Evolutionary conservation across 2,888 invertebrate genomes (phyloP), one percentile per base, ranked within the genome.

Genomic region (Sesia bembeciformis): DNA sequence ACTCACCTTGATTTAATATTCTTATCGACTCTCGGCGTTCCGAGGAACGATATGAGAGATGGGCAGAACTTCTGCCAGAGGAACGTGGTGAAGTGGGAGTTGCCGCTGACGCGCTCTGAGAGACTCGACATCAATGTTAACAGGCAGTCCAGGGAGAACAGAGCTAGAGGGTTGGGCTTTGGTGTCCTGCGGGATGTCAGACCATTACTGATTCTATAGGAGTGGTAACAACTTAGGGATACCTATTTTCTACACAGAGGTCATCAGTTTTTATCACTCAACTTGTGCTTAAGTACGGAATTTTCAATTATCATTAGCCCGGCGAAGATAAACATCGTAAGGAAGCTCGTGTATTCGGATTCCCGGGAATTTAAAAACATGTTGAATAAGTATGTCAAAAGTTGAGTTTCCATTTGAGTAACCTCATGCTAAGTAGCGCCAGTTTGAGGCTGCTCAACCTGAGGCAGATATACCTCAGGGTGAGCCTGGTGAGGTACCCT

Each of bases 31-130:
- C 95, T 92, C 0, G 97, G 97, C 5, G 97, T 95, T 0, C 97
- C 97, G 3, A 98, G 90, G 57, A 97, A 94, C 0, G 96, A 94
- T 55, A 98, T 94, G 60, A 98, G 84, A 0, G 96, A 94, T 0
- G 98, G 98, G 68, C 97, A 97, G 70, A 98, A 95, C 68, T 96
- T 94, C 78, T 97, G 97, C 98, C 98, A 96, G 5, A 96, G 89
- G 70, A 96, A 96, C 3, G 95, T 95, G 3, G 95, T 95, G 72
- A 96, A 96, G 79, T 96, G 96, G 0, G 93, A 92, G 83, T 96
- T 96, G 3, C 93, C 93, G 67, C 95, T 94, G 5, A 96, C 95
- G 63, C 95, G 93, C 65, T 95, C 94, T 0, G 96, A 96, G 53
- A 96, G 82, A 53, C 95, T 96, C 5, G 95, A 94, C 68, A 96